These are phyloP conservation scores for Drosophila pectinifera DNA, from an alignment of 1,140 invertebrate genomes.

Conservation along the genomic window DNA sequence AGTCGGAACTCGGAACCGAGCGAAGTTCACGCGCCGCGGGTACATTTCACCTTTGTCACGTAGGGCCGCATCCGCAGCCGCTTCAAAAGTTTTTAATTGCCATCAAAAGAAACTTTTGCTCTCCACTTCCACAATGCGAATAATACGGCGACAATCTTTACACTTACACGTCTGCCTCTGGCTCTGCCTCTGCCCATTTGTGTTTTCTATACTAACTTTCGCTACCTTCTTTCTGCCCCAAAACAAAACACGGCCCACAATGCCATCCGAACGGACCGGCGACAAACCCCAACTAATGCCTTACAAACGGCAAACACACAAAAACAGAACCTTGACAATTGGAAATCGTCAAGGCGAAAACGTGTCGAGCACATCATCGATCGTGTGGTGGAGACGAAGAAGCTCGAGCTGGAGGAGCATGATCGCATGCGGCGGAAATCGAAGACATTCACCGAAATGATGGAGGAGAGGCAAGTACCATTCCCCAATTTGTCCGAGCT, in stretches of 20 bases:
- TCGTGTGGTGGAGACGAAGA: slow-evolving; percentile 94
- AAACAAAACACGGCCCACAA: slow-evolving; percentile 43
- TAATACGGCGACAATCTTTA: slow-evolving; percentile 32
- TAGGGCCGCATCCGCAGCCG: slow-evolving; percentile 25
- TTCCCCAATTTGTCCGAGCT: neutral
- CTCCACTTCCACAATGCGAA: slow-evolving; percentile 37
- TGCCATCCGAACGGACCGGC: slow-evolving; percentile 25
- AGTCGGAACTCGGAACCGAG: slow-evolving; percentile 2
- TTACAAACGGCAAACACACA: slow-evolving; percentile 24
- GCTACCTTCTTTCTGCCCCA: slow-evolving; percentile 46
- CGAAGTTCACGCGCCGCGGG: slow-evolving; percentile 32
- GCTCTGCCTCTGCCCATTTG: too few species aligned
- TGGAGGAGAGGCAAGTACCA: slow-evolving; percentile 92
- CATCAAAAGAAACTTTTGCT: slow-evolving; percentile 49
- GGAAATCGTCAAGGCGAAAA: slow-evolving; percentile 96
- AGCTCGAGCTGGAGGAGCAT: slow-evolving; percentile 92
- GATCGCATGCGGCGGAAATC: slow-evolving; percentile 90
- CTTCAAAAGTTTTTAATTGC: slow-evolving; percentile 75
- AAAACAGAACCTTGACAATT: slow-evolving; percentile 94
- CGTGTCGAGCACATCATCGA: slow-evolving; percentile 95
- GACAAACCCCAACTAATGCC: slow-evolving; percentile 32
- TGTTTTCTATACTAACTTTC: slow-evolving; percentile 75
- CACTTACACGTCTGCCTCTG: slow-evolving; percentile 52
- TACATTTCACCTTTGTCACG: slow-evolving; percentile 69
- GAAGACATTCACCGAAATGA: slow-evolving; percentile 97